A percentile compares a stretch with the other conserved stretches of the same genome.
Conservation (phyloP, 2,113 vertebrate genomes). For the Piprites chloris region DNA sequence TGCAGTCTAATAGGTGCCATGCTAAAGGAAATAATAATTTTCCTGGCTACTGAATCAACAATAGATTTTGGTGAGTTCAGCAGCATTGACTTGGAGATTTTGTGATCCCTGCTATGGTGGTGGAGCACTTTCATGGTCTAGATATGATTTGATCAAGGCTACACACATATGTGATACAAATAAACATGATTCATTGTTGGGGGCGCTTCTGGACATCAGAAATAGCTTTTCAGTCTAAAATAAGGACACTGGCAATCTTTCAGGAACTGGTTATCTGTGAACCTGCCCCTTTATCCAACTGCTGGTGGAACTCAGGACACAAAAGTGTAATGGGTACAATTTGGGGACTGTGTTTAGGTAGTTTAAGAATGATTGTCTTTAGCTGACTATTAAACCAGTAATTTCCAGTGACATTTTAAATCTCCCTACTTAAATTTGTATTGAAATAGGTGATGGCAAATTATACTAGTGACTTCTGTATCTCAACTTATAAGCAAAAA, state of each 20-base stretch:
- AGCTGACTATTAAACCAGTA: not conserved
- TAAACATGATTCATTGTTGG: not conserved
- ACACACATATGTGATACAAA: not conserved
- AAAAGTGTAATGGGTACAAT: rapidly evolving
- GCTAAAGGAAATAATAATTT: not conserved
- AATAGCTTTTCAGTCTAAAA: not conserved
- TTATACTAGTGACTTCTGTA: not conserved
- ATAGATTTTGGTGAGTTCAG: not conserved
- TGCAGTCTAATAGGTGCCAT: not conserved
- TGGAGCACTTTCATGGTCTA: not conserved
- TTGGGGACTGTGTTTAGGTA: not conserved
- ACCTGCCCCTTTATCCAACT: rapidly evolving
- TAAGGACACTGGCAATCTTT: not conserved
- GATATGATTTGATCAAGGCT: not conserved
- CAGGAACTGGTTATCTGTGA: not conserved
- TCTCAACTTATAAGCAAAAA: not conserved
- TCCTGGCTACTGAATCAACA: not conserved
- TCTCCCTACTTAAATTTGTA: not conserved
- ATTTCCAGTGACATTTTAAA: not conserved
- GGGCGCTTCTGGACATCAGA: not conserved
- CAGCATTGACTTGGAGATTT: not conserved
- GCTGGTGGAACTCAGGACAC: not conserved
- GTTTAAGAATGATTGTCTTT: not conserved
- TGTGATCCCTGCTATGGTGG: not conserved
- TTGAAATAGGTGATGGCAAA: not conserved